These are phyloP conservation scores for Motacilla tschutschensis DNA, from an alignment of 2,113 vertebrate species.

Conservation along the genomic window DNA sequence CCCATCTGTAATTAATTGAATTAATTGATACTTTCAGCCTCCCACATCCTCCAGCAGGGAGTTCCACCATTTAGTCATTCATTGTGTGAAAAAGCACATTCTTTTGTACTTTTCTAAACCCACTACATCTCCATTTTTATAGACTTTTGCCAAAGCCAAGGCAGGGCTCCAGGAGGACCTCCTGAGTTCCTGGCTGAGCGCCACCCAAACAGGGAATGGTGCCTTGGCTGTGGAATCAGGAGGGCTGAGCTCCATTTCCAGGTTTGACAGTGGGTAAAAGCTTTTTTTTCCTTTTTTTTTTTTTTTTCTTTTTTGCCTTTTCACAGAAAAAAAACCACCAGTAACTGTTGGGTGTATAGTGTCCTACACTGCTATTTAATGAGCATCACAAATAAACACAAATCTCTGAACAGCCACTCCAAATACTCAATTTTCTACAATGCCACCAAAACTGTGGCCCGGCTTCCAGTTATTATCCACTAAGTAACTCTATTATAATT, in stretches of 20 bases:
- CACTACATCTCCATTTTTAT: conserved; percentile 37
- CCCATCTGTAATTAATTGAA: background rate
- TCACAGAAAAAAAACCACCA: background rate
- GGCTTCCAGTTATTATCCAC: background rate
- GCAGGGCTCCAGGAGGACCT: conserved; percentile 45
- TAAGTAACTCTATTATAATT: background rate
- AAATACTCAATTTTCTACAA: background rate
- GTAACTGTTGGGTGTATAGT: background rate
- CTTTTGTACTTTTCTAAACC: conserved; percentile 20
- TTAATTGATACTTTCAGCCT: conserved; percentile 3
- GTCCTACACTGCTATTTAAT: background rate
- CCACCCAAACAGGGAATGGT: background rate
- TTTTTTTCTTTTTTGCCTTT: background rate
- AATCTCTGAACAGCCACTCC: background rate
- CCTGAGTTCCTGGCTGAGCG: conserved; percentile 34
- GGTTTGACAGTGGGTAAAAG: background rate
- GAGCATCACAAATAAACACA: background rate
- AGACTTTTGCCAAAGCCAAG: conserved; percentile 20
- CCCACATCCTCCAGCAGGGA: conserved; percentile 8
- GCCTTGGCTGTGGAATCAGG: background rate
- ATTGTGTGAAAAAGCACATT: conserved; percentile 11
- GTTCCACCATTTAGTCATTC: conserved; percentile 2
- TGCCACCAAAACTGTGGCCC: background rate
- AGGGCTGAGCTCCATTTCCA: conserved; percentile 1
- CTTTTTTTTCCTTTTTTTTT: background rate